Conservation (phyloP, 2,797 vertebrate genomes). For the Amblyraja radiata region DNA sequence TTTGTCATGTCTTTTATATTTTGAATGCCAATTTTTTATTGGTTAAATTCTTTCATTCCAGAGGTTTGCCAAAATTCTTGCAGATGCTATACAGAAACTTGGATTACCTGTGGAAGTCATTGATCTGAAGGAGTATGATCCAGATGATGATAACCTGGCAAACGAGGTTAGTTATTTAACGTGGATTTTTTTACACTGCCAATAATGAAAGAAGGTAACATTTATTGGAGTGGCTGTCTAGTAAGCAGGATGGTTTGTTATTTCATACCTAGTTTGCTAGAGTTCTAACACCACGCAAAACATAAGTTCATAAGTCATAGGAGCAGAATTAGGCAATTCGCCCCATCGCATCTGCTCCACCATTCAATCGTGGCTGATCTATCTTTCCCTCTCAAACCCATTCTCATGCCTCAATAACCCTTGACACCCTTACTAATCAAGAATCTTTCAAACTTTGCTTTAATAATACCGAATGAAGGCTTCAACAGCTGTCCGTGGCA, state of each 20-base stretch:
- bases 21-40: not conserved
- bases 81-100: slow-evolving; percentile 58
- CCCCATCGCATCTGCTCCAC: no score
- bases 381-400: no score
- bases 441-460: no score
- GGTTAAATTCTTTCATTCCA: slow-evolving; percentile 43
- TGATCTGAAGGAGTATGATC: slow-evolving; percentile 80
- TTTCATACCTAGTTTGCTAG: not conserved
- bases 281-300: not conserved
- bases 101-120: slow-evolving; percentile 61
- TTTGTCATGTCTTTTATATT: not conserved
- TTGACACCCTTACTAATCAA: no score
- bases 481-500: no score
- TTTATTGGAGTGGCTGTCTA: not conserved
- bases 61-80: slow-evolving; percentile 73
- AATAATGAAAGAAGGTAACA: not conserved
- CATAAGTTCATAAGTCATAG: no score
- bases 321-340: no score
- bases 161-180: slow-evolving; percentile 70
- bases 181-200: not conserved
- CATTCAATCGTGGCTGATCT: no score
- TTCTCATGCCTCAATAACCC: no score
- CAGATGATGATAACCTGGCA: slow-evolving; percentile 70
- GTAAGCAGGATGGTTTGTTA: not conserved
- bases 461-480: no score